phyloP scores from a whole-genome alignment of 2,888 invertebrate genomes.

The Acronicta leporina region DNA sequence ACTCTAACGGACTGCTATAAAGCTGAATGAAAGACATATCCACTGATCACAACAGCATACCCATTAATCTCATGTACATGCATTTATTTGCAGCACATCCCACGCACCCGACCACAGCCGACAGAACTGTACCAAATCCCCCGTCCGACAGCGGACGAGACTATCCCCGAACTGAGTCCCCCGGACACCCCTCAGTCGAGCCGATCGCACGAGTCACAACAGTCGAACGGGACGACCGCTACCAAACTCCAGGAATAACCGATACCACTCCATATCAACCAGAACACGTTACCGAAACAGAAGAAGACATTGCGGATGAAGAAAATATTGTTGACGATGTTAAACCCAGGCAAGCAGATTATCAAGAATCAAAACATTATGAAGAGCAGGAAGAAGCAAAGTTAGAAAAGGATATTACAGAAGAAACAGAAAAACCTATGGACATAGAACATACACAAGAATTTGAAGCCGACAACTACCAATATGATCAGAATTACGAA shows the following conservation, averaged over 20 bases:
- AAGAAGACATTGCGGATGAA: conserved; percentile 26
- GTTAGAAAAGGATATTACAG: conserved; percentile 42
- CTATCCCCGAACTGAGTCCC: conserved; percentile 82
- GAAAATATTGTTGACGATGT: conserved; percentile 38
- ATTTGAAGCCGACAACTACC: conserved; percentile 56
- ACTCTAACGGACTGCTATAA: no score
- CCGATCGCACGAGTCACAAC: conserved; percentile 65
- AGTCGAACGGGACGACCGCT: conserved; percentile 61
- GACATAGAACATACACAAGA: conserved; percentile 60
- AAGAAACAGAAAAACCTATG: conserved; percentile 57
- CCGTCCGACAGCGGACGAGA: conserved; percentile 77
- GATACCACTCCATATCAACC: conserved; percentile 55
- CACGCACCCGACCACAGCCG: conserved; percentile 79
- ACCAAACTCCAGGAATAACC: conserved; percentile 67
- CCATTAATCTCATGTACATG: background rate
- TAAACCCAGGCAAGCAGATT: conserved; percentile 29
- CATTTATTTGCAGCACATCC: conserved; percentile 77
- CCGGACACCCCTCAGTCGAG: conserved; percentile 75
- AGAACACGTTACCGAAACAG: conserved; percentile 24
- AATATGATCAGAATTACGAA: conserved; percentile 67
- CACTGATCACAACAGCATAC: background rate
- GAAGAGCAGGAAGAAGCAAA: conserved; percentile 48
- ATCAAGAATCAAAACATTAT: conserved; percentile 40
- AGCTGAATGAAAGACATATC: no score
- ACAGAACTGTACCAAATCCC: conserved; percentile 75